Evolutionary conservation across 2,888 invertebrate species (phyloP), one percentile per base, ranked within the genome.

Genomic region (Hesperia comma): DNA sequence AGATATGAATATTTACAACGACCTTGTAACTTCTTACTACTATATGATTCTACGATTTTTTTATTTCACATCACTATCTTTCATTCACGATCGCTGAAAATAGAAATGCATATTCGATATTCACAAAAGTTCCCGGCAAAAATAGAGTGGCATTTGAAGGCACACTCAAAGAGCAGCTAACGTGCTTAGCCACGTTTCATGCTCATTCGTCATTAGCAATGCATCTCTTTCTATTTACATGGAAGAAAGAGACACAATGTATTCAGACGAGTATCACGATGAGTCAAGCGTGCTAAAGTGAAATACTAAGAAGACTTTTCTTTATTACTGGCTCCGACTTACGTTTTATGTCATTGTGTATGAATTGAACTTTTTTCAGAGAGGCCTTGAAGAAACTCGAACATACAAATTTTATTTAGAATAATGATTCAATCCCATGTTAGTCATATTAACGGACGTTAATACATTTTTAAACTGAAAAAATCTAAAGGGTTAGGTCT

Each of bases 111-210:
- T 54, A 54, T 64, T 41, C 32, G 33, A 32, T 37, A 64, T 19
- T 57, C 58, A 64, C 21, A 53, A 37, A 40, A 51, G 40, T 51
- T 32, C 57, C 51, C 32, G 56, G 21, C 53, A 41, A 57, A 66
- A 66, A 66, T 66, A 66, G 64, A 60, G 15, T 49, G 64, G 41
- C 57, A 41, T 66, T 60, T 66, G 64, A 66, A 58, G 43, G 58
- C 64, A 57, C 55, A 15, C n/a, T 41, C 32, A 17, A 37, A 53
- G 21, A 53, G 40, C 21, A 43, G 54, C 61, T 19, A 51, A n/a
- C 41, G 32, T 32, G 61, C 41, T 61, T 53, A 46, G 19, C 46
- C 63, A 43, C 53, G 58, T 53, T 60, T 58, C 40, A n/a, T 26
- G 33, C 21, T 21, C 37, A 56, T 58, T 60, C 64, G 64, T 60